Evolutionary conservation across 2,113 vertebrate species (phyloP).

Genomic region (Crocuta crocuta): DNA sequence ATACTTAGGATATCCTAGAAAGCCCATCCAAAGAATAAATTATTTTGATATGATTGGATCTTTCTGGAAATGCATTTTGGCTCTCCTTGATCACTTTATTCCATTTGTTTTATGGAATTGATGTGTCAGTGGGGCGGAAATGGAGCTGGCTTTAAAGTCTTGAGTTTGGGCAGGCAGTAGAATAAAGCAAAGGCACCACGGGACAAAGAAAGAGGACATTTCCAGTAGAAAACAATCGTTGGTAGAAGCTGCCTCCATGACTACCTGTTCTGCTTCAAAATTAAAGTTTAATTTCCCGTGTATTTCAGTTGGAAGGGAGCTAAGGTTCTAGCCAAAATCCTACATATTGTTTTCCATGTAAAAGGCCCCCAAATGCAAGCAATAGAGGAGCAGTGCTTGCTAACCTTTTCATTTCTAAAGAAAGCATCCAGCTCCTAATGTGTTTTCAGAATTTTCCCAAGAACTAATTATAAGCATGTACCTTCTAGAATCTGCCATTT

Average conservation of each 20-base stretch:
- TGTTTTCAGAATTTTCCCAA: neutral
- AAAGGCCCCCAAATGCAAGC: neutral
- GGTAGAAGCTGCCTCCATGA: neutral
- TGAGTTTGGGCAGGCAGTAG: neutral
- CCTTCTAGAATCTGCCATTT: neutral
- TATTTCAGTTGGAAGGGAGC: neutral
- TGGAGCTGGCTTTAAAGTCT: neutral
- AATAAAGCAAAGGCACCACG: neutral
- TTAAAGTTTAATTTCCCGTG: neutral
- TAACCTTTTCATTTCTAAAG: constrained; percentile 9
- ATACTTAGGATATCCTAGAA: constrained; percentile 6
- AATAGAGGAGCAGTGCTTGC: neutral
- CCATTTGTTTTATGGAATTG: neutral
- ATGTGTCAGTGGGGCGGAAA: neutral
- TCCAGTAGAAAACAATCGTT: neutral
- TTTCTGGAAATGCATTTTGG: constrained; percentile 14
- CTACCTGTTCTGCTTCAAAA: neutral
- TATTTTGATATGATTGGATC: neutral
- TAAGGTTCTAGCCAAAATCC: constrained; percentile 1
- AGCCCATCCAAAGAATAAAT: neutral
- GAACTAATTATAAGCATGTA: neutral
- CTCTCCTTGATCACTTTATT: neutral
- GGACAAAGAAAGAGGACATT: neutral
- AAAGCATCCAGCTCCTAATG: neutral
- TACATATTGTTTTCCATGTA: neutral